Conservation (phyloP, 1,140 invertebrate genomes). For the Cydia splendana region DNA sequence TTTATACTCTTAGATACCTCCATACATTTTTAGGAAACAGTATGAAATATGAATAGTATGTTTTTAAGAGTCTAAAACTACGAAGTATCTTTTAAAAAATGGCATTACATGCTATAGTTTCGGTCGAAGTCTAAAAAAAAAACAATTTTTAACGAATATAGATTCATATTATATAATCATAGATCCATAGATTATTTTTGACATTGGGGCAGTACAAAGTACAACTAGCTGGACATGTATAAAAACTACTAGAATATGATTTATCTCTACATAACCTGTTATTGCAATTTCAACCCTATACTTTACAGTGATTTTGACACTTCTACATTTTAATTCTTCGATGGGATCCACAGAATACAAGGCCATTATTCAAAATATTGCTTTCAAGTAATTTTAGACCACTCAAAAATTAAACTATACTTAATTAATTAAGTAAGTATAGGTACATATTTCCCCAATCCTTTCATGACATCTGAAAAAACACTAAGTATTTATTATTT, state of each 20-base stretch:
- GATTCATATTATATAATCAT: too few relatives aligned
- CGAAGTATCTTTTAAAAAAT: background rate
- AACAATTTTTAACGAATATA: too few relatives aligned
- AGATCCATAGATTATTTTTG: background rate
- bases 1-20: background rate
- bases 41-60: background rate
- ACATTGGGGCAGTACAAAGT: background rate
- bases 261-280: background rate
- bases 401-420: background rate
- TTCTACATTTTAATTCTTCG: background rate
- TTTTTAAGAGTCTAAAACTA: constrained; percentile 4
- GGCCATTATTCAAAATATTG: constrained; percentile 13
- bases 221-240: background rate
- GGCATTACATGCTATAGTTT: constrained; percentile 4
- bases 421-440: too few relatives aligned
- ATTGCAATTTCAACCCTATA: background rate
- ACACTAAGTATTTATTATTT: background rate
- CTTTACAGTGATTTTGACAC: background rate
- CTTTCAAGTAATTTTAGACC: constrained; percentile 12
- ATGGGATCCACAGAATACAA: constrained; percentile 1
- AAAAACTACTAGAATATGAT: background rate
- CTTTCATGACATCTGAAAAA: background rate
- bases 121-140: background rate
- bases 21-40: background rate
- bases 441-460: too few relatives aligned